Evolutionary conservation across 2,888 invertebrate species (phyloP).

Genomic region (Campoplex nolae): DNA sequence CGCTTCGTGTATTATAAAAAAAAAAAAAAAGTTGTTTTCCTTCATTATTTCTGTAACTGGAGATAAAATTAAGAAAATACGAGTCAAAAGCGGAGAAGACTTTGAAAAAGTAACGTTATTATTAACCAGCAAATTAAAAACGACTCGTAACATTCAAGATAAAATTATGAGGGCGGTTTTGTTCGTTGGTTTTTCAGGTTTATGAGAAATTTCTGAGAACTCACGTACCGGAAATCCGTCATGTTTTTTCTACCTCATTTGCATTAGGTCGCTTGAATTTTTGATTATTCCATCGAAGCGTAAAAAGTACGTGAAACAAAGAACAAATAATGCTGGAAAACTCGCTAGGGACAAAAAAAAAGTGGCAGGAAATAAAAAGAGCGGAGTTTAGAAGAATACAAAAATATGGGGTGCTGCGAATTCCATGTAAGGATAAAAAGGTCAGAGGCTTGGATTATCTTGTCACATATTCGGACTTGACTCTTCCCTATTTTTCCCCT

Average conservation of each 20-base stretch:
- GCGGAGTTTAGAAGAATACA: background rate
- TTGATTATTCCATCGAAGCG: background rate
- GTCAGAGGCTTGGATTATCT: constrained; percentile 47
- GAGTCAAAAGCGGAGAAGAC: background rate
- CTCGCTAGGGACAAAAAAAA: background rate
- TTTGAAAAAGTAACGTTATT: background rate
- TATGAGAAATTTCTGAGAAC: background rate
- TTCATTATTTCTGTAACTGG: background rate
- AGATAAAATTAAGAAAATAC: constrained; percentile 5
- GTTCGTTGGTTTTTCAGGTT: background rate
- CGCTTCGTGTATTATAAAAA: constrained; percentile 21
- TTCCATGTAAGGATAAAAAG: constrained; percentile 41
- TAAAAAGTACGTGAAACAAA: background rate
- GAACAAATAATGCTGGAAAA: background rate
- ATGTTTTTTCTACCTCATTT: background rate
- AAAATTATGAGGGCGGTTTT: background rate
- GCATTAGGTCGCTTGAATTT: background rate
- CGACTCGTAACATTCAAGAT: background rate
- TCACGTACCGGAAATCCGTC: too few species aligned
- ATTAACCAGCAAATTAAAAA: background rate
- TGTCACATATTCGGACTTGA: constrained; percentile 38
- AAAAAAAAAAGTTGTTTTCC: constrained; percentile 8
- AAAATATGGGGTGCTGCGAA: constrained; percentile 35
- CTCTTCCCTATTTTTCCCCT: constrained; percentile 26
- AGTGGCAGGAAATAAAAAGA: background rate